phyloP scores from a whole-genome alignment of 2,113 vertebrate species.

The Mirza zaza region DNA sequence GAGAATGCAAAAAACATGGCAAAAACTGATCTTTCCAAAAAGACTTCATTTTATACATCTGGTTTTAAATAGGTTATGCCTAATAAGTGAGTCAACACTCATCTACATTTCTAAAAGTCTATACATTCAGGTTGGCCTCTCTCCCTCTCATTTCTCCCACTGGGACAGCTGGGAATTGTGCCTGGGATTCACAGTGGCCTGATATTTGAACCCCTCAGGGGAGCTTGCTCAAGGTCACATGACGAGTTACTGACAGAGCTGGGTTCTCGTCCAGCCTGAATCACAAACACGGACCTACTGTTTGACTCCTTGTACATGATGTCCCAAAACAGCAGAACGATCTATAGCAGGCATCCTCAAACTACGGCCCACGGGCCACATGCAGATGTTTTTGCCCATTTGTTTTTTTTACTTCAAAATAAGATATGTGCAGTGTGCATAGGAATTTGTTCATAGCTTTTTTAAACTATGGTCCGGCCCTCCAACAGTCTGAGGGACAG shows the following conservation, averaged over 20 bases:
- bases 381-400: too few relatives aligned
- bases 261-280: accelerated
- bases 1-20: too few relatives aligned
- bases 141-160: too few relatives aligned
- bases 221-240: neutral
- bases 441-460: too few relatives aligned
- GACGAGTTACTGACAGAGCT: neutral
- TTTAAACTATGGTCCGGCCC: too few relatives aligned
- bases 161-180: neutral
- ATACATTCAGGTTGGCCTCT: neutral
- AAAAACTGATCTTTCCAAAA: neutral
- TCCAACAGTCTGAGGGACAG: too few relatives aligned
- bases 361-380: too few relatives aligned
- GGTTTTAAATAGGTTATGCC: too few relatives aligned
- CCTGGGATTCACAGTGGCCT: neutral
- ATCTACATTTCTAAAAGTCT: neutral
- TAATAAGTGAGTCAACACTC: neutral
- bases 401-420: too few relatives aligned
- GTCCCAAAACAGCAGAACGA: accelerated
- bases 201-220: neutral
- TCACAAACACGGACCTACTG: too few relatives aligned
- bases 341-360: too few relatives aligned
- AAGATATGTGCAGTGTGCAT: too few relatives aligned
- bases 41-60: neutral
- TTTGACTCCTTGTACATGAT: accelerated